These are phyloP conservation scores for Salvelinus namaycush DNA, from an alignment of 2,113 vertebrate genomes.

Conservation along the genomic window DNA sequence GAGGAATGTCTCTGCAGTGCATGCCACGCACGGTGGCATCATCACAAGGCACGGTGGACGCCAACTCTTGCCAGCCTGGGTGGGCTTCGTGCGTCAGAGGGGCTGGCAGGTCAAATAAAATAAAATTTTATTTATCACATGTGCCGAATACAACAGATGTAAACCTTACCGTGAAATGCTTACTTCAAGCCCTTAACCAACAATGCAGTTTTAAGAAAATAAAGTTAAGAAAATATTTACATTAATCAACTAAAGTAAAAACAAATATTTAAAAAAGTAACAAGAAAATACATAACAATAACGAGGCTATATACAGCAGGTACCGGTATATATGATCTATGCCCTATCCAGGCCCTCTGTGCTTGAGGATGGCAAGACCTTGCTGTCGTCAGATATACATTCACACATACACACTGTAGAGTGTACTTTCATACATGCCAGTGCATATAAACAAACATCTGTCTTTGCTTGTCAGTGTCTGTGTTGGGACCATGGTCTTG, in stretches of 20 bases:
- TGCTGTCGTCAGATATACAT: slow-evolving; percentile 38
- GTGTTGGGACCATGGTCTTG: slow-evolving; percentile 8
- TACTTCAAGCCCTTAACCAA: too few relatives aligned
- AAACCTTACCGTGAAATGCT: too few relatives aligned
- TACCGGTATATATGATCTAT: neutral
- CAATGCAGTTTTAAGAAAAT: too few relatives aligned
- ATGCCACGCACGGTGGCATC: slow-evolving; percentile 29
- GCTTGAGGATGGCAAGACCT: slow-evolving; percentile 12
- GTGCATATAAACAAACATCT: slow-evolving; percentile 43
- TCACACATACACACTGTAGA: slow-evolving; percentile 6
- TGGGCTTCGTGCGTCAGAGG: slow-evolving; percentile 53
- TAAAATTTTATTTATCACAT: too few relatives aligned
- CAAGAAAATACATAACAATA: too few relatives aligned
- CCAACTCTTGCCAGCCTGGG: slow-evolving; percentile 43
- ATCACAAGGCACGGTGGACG: slow-evolving; percentile 13
- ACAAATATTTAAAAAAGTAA: too few relatives aligned
- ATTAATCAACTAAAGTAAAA: too few relatives aligned
- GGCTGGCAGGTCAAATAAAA: slow-evolving; percentile 33
- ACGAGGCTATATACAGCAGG: neutral
- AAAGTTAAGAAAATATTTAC: too few relatives aligned
- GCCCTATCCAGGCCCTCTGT: slow-evolving; percentile 24
- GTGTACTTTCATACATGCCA: slow-evolving; percentile 6
- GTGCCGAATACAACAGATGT: too few relatives aligned
- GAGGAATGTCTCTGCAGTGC: slow-evolving; percentile 28
- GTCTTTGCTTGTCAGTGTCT: slow-evolving; percentile 37